Conservation (phyloP, 2,113 vertebrate genomes). For the Oenanthe melanoleuca region DNA sequence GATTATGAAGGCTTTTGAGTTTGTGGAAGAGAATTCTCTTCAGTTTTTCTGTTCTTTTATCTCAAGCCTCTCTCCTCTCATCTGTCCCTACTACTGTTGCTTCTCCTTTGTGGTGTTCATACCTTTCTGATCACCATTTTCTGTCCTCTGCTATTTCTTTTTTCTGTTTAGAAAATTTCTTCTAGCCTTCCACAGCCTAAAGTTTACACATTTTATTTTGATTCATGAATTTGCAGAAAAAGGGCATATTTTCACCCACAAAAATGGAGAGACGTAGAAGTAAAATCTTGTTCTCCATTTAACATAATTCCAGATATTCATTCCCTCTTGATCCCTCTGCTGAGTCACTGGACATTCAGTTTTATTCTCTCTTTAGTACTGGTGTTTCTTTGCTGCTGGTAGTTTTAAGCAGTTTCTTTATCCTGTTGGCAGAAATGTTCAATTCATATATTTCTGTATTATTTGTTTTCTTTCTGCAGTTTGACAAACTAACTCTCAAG, state of each 20-base stretch:
- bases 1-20: neutral
- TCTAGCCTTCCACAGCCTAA: neutral
- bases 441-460: neutral
- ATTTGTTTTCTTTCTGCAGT: neutral
- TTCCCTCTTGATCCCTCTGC: neutral
- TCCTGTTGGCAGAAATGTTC: neutral
- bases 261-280: neutral
- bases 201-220: neutral
- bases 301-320: neutral
- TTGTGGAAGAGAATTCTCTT: neutral
- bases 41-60: neutral
- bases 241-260: neutral
- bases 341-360: neutral
- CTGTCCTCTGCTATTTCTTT: neutral
- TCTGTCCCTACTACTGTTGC: neutral
- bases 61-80: neutral
- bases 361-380: neutral
- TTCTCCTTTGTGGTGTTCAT: neutral
- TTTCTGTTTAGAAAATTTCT: neutral
- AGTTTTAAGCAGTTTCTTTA: neutral
- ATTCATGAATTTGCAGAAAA: neutral
- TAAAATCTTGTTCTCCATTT: neutral
- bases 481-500: conserved; percentile 31
- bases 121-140: neutral
- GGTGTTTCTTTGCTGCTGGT: neutral